Percentiles rank a stretch among this genome's conserved stretches.
phyloP scores from a whole-genome alignment of 2,888 invertebrate species.

The Ceramica pisi region DNA sequence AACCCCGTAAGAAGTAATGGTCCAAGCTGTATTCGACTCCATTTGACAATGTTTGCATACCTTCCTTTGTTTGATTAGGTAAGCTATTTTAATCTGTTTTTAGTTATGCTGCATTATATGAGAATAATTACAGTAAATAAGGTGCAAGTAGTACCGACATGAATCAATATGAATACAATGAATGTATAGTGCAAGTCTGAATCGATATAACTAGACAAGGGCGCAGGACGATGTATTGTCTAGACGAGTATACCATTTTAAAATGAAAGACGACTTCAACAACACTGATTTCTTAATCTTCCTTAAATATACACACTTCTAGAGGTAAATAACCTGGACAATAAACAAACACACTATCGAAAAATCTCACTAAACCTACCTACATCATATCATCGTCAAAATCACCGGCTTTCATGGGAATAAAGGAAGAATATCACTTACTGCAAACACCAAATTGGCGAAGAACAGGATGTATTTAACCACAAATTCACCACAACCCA shows the following conservation, averaged over 20 bases:
- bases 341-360: slow-evolving; percentile 1
- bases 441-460: slow-evolving; percentile 94
- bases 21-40: neutral
- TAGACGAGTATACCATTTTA: neutral
- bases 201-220: neutral
- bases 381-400: neutral
- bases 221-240: neutral
- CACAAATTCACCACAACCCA: slow-evolving; percentile 93
- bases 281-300: neutral
- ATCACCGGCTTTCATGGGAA: neutral
- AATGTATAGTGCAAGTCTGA: neutral
- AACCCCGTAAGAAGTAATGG: neutral
- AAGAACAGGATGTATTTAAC: slow-evolving; percentile 95
- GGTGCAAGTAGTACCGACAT: neutral
- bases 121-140: slow-evolving; percentile 1
- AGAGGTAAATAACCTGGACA: slow-evolving; percentile 4
- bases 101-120: neutral
- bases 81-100: neutral
- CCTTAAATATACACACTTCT: neutral
- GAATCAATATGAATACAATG: neutral
- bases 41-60: neutral
- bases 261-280: neutral
- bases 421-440: slow-evolving; percentile 86
- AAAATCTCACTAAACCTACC: neutral
- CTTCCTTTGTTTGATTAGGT: slow-evolving; percentile 1